Percentiles rank a stretch among this genome's conserved stretches.
Conservation (phyloP, 64 coral and sea anemone species). For the Pocillopora damicornis region DNA sequence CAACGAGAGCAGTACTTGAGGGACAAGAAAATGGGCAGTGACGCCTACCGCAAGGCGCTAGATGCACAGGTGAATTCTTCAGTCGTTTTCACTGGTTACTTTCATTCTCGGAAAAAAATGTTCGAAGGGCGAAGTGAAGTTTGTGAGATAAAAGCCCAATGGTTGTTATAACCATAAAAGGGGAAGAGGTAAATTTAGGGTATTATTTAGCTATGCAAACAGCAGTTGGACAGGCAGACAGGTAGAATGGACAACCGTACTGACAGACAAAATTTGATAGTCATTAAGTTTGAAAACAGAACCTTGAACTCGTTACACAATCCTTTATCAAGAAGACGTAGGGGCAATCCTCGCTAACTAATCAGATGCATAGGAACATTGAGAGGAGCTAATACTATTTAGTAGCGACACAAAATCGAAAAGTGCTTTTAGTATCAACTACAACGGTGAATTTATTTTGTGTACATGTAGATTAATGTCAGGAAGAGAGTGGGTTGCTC, state of each 20-base stretch:
- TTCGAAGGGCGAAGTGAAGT: neutral
- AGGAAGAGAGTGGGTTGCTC: constrained; percentile 8
- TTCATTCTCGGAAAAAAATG: neutral
- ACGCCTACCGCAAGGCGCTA: constrained; percentile 81
- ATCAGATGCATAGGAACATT: too few species aligned
- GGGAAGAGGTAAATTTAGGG: too few species aligned
- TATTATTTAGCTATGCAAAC: neutral
- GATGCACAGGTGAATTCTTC: constrained; percentile 71
- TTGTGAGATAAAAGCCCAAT: neutral
- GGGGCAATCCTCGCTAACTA: too few species aligned
- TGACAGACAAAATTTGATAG: neutral
- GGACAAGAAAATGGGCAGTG: constrained; percentile 59
- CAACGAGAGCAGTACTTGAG: constrained; percentile 65
- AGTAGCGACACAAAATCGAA: too few species aligned
- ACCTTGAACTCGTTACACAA: too few species aligned
- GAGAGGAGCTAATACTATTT: too few species aligned
- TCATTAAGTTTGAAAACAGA: neutral
- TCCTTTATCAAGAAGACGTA: too few species aligned
- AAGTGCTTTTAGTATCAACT: neutral
- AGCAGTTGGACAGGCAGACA: neutral
- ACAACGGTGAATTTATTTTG: neutral
- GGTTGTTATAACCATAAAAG: too few species aligned
- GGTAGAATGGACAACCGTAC: neutral
- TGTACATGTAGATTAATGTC: constrained; percentile 17
- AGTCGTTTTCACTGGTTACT: neutral